Evolutionary conservation across 2,888 invertebrate species (phyloP).

Genomic region (Drosophila planitibia): DNA sequence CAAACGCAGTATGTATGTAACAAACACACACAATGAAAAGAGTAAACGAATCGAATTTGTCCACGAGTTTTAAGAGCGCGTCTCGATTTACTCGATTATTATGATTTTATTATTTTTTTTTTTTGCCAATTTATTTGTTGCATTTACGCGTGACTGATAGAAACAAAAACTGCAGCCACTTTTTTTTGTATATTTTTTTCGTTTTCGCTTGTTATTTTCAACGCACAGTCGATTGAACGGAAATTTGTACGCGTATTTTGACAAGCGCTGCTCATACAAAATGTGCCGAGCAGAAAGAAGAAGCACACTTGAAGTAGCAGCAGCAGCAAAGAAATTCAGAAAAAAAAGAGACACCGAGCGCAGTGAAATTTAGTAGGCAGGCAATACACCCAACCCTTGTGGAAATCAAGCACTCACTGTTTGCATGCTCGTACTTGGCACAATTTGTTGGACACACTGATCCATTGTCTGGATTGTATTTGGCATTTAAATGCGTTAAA

Average conservation of each 20-base stretch:
- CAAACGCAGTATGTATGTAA: constrained; percentile 43
- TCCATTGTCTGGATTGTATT: background rate
- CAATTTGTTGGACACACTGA: constrained; percentile 12
- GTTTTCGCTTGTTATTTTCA: constrained; percentile 45
- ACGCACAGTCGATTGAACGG: constrained; percentile 56
- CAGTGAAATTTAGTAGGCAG: constrained; percentile 55
- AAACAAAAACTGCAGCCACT: background rate
- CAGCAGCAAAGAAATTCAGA: constrained; percentile 65
- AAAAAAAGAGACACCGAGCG: constrained; percentile 61
- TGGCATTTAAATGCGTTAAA: background rate
- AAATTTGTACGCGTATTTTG: constrained; percentile 77
- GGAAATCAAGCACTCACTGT: constrained; percentile 49
- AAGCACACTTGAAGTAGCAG: constrained; percentile 56
- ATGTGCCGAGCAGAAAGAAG: constrained; percentile 78
- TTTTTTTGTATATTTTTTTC: constrained; percentile 5
- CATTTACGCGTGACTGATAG: constrained; percentile 2
- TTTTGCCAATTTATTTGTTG: constrained; percentile 8
- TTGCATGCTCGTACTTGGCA: constrained; percentile 21
- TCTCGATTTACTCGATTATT: constrained; percentile 46
- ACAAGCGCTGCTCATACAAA: constrained; percentile 77
- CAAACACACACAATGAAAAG: constrained; percentile 36
- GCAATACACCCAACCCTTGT: constrained; percentile 45
- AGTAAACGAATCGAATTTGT: constrained; percentile 66
- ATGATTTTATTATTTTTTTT: constrained; percentile 24
- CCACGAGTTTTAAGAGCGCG: constrained; percentile 62